Evolutionary conservation across 30 jellyfish, hydroid and myxozoan genomes (phyloP).

Genomic region (Aurelia sp.): DNA sequence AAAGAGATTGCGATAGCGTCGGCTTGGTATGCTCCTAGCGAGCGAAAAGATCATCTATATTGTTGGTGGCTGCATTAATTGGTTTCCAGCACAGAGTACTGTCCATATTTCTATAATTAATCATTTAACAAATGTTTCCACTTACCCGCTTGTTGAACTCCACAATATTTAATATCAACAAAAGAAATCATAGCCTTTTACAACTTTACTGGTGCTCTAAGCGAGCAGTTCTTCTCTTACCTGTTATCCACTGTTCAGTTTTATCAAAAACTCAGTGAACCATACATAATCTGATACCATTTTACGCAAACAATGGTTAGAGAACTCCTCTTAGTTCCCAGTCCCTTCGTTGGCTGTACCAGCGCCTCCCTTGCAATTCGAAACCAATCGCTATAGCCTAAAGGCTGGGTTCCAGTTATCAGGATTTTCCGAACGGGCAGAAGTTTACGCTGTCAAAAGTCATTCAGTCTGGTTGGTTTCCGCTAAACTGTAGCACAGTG

Average conservation of each 20-base stretch:
- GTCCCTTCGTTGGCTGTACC: too few species aligned
- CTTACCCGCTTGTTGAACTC: constrained; percentile 45
- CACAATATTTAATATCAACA: constrained; percentile 17
- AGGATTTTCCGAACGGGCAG: too few species aligned
- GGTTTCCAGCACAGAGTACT: constrained; percentile 16
- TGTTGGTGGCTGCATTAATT: constrained; percentile 59
- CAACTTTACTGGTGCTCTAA: constrained; percentile 57
- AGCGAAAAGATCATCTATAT: constrained; percentile 15
- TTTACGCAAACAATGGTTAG: not conserved
- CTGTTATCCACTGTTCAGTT: constrained; percentile 80
- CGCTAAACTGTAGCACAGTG: too few species aligned
- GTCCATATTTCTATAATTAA: constrained; percentile 46
- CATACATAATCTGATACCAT: constrained; percentile 6
- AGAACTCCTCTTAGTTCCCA: too few species aligned
- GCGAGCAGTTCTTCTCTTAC: constrained; percentile 7
- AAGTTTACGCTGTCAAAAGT: too few species aligned
- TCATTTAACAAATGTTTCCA: constrained; percentile 4
- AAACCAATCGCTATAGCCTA: too few species aligned
- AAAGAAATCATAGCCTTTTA: constrained; percentile 67
- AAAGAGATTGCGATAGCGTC: too few species aligned
- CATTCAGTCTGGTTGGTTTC: too few species aligned
- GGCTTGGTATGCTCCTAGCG: too few species aligned
- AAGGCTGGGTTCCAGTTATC: too few species aligned
- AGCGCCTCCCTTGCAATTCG: too few species aligned
- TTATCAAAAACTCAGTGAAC: constrained; percentile 51